A percentile compares a stretch with the other conserved stretches of the same genome.
phyloP scores from a whole-genome alignment of 2,113 vertebrate species.

The Leucosticte australis region DNA sequence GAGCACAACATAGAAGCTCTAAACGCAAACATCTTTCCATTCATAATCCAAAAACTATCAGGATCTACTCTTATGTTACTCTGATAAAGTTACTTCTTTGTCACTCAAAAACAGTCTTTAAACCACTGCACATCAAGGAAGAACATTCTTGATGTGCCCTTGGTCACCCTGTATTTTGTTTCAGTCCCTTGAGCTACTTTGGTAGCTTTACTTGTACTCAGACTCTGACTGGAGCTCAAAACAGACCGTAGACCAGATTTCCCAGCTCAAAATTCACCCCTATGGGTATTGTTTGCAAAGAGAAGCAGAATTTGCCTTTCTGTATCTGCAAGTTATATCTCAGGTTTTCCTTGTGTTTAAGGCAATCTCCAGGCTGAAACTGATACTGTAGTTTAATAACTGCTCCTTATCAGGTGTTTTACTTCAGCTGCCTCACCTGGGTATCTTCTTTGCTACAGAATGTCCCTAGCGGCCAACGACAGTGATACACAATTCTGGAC shows the following conservation, averaged over 20 bases:
- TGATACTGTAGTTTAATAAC: background rate
- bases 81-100: background rate
- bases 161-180: background rate
- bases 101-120: background rate
- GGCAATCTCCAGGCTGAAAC: background rate
- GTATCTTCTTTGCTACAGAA: background rate
- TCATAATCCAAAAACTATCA: background rate
- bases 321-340: background rate
- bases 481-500: background rate
- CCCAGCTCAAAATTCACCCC: background rate
- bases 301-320: background rate
- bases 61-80: background rate
- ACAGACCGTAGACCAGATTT: background rate
- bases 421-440: background rate
- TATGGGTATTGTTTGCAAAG: background rate
- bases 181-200: background rate
- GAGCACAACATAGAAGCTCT: background rate
- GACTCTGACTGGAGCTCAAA: background rate
- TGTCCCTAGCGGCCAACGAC: background rate
- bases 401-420: background rate
- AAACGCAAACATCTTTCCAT: background rate
- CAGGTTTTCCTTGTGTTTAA: background rate
- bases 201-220: background rate
- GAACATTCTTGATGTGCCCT: background rate
- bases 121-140: background rate